phyloP scores from a whole-genome alignment of 2,113 vertebrate genomes.

The Myotis yumanensis region DNA sequence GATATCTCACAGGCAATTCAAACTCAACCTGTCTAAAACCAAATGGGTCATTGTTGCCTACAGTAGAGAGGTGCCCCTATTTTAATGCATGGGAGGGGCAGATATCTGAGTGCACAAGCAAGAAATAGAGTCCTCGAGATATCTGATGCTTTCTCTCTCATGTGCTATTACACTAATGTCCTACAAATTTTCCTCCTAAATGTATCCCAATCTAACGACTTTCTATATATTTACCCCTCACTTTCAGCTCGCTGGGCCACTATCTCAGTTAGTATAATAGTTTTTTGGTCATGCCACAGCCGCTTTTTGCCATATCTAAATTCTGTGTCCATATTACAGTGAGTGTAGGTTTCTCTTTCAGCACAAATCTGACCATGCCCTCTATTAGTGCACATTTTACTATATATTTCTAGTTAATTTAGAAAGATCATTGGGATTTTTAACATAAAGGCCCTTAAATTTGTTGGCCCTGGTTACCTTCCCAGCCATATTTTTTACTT shows the following conservation, averaged over 20 bases:
- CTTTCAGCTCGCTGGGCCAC: background rate
- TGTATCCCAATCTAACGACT: background rate
- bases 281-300: background rate
- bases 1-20: background rate
- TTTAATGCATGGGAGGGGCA: background rate
- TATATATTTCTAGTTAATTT: background rate
- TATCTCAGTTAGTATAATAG: background rate
- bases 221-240: background rate
- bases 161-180: background rate
- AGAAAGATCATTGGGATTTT: background rate
- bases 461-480: background rate
- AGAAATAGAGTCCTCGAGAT: background rate
- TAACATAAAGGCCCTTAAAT: background rate
- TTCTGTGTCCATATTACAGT: background rate
- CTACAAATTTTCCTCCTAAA: background rate
- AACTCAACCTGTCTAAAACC: background rate
- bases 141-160: background rate
- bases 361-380: background rate
- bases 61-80: background rate
- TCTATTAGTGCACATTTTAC: background rate
- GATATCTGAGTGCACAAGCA: background rate
- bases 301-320: background rate
- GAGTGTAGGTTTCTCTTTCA: background rate
- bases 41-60: background rate
- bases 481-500: background rate